Percentiles rank a stretch among this genome's conserved stretches.
Evolutionary conservation across 2,797 vertebrate species (phyloP).

Genomic region (Arnoldichthys spilopterus): DNA sequence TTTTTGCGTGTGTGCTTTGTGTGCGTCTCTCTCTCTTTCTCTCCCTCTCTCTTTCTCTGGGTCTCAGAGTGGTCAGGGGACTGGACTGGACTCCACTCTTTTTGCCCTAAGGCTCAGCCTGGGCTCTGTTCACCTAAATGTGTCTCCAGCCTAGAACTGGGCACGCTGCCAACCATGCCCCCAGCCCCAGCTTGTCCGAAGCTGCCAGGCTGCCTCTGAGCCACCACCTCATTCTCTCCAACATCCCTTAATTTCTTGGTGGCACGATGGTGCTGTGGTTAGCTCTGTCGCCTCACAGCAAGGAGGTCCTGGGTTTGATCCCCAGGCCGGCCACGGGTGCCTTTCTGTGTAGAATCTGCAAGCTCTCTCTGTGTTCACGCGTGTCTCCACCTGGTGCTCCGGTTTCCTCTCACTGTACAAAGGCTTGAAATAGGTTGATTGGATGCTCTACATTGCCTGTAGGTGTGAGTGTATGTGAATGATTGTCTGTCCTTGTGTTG

Average conservation of each 20-base stretch:
- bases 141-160: constrained; percentile 54
- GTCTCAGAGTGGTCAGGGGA: constrained; percentile 53
- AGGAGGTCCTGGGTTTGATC: too few relatives aligned
- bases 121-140: constrained; percentile 72
- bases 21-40: constrained; percentile 12
- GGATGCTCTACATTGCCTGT: too few relatives aligned
- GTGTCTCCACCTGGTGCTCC: too few relatives aligned
- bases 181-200: constrained; percentile 45
- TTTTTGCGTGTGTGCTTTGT: neutral
- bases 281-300: too few relatives aligned
- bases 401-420: too few relatives aligned
- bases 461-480: too few relatives aligned
- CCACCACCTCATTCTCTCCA: constrained; percentile 36
- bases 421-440: too few relatives aligned
- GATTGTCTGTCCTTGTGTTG: too few relatives aligned
- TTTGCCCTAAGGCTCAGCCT: constrained; percentile 74
- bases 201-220: constrained; percentile 49
- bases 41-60: constrained; percentile 28
- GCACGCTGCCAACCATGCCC: constrained; percentile 71
- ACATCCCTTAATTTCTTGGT: constrained; percentile 36
- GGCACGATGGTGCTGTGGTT: too few relatives aligned
- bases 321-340: too few relatives aligned
- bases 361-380: too few relatives aligned
- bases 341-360: too few relatives aligned
- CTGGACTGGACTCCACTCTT: constrained; percentile 73